Percentiles rank a stretch among this genome's conserved stretches.
These are phyloP conservation scores for Trididemnum clinides DNA, from an alignment of 23 tunicate genomes.

Conservation along the genomic window DNA sequence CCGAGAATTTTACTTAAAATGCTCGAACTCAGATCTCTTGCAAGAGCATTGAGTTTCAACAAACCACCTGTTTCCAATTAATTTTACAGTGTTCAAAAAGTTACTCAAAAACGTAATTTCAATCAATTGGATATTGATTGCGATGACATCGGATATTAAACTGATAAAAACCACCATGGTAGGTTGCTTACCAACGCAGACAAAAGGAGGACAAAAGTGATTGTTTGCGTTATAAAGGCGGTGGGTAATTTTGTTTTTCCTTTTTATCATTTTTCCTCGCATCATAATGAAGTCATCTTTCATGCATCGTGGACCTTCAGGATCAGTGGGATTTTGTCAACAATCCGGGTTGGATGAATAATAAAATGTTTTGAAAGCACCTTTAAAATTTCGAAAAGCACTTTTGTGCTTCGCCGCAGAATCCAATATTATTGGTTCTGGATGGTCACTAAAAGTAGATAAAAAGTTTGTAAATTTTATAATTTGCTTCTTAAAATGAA, in stretches of 20 bases:
- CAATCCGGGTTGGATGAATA: background rate
- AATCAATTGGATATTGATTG: too few species aligned
- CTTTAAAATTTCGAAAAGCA: background rate
- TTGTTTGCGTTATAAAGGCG: background rate
- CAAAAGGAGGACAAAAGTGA: background rate
- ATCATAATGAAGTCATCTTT: background rate
- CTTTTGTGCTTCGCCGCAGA: background rate
- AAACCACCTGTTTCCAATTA: background rate
- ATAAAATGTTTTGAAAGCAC: background rate
- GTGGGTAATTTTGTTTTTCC: background rate
- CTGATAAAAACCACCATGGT: background rate
- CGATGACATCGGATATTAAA: background rate
- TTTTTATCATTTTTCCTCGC: background rate
- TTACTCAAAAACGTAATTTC: too few species aligned
- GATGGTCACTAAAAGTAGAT: background rate
- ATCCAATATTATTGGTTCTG: background rate
- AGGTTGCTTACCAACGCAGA: background rate
- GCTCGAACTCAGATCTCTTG: background rate
- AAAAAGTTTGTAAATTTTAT: background rate
- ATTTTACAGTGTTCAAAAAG: background rate
- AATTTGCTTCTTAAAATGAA: background rate
- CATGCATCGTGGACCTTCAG: background rate
- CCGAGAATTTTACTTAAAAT: background rate
- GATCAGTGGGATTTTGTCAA: background rate
- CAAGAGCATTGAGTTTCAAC: background rate